Conservation (phyloP, 1,140 invertebrate genomes). For the Hydropsyche tenuis region DNA sequence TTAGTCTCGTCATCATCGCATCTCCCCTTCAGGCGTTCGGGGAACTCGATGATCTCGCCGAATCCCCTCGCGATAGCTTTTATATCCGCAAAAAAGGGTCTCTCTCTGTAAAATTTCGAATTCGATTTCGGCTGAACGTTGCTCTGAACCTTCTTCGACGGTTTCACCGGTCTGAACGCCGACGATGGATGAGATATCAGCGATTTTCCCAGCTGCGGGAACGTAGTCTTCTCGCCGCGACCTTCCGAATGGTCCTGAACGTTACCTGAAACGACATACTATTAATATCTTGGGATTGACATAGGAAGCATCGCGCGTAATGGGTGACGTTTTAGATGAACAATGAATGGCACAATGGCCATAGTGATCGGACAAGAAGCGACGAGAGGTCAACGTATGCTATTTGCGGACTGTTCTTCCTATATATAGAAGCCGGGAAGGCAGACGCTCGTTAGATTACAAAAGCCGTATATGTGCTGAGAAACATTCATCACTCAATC, state of each 20-base stretch:
- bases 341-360: neutral
- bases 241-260: conserved; percentile 17
- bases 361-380: conserved; percentile 7
- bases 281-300: neutral
- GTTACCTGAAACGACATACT: conserved; percentile 22
- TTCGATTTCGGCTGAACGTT: neutral
- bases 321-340: neutral
- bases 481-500: conserved; percentile 12
- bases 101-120: conserved; percentile 36
- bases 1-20: neutral
- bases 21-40: conserved; percentile 5
- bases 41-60: conserved; percentile 45
- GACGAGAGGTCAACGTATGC: conserved; percentile 26
- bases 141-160: conserved; percentile 19
- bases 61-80: conserved; percentile 44
- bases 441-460: conserved; percentile 14
- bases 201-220: neutral
- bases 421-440: conserved; percentile 26
- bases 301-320: neutral
- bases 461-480: conserved; percentile 10
- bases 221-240: neutral
- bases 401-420: conserved; percentile 10
- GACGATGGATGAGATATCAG: conserved; percentile 25
- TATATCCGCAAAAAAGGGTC: conserved; percentile 47
- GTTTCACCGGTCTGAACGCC: conserved; percentile 43